Conservation (phyloP, 2,113 vertebrate genomes). For the Ellobius talpinus region DNA sequence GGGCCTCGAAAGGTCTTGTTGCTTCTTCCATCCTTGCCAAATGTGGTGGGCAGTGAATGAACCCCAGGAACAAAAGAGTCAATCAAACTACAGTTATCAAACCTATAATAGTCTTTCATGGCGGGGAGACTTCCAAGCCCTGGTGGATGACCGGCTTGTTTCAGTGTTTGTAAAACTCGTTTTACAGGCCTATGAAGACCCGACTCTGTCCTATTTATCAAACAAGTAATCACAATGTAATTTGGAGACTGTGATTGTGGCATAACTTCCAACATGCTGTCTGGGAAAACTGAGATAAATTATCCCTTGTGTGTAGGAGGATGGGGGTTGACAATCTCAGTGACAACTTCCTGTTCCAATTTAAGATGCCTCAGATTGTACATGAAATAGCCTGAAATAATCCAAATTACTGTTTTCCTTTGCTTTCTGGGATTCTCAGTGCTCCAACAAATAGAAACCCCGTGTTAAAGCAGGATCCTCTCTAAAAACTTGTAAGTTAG, state of each 20-base stretch:
- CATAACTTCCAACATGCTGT: slow-evolving; percentile 5
- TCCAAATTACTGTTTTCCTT: background rate
- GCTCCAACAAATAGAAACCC: background rate
- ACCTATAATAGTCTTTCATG: background rate
- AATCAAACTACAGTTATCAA: background rate
- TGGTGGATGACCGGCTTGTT: too few species aligned
- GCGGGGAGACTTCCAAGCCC: background rate
- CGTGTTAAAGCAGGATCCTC: background rate
- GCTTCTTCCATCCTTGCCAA: background rate
- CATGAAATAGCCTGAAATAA: background rate
- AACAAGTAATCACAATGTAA: slow-evolving; percentile 30
- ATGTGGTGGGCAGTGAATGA: background rate
- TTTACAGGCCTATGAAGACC: background rate
- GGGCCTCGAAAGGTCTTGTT: background rate
- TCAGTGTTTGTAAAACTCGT: slow-evolving; percentile 32
- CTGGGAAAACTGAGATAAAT: slow-evolving; percentile 22
- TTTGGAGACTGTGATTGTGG: slow-evolving; percentile 16
- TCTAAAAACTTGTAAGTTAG: background rate
- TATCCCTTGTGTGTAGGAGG: background rate
- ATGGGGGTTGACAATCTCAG: background rate
- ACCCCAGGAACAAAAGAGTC: slow-evolving; percentile 27
- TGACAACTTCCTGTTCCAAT: background rate
- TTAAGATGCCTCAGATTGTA: slow-evolving; percentile 9
- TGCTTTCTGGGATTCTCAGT: background rate
- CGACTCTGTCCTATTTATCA: slow-evolving; percentile 10